Conservation (phyloP, 1,140 invertebrate species). For the Drosophila pallidifrons region DNA sequence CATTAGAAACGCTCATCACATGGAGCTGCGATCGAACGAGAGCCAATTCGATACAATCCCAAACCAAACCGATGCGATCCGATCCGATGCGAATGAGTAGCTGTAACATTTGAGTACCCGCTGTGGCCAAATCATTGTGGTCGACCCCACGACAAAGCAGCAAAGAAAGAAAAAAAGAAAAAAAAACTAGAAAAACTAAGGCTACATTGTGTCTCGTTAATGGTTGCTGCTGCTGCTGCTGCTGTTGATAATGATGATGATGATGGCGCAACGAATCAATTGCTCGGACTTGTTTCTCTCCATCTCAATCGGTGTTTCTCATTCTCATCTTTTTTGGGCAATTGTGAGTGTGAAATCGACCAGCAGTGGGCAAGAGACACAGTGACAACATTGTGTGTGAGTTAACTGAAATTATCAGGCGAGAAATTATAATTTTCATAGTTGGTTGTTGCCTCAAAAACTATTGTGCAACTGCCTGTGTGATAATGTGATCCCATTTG, state of each 20-base stretch:
- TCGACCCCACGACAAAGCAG: conserved; percentile 58
- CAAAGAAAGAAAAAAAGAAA: background rate
- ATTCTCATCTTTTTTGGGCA: background rate
- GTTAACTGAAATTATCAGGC: conserved; percentile 61
- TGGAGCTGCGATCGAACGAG: conserved; percentile 39
- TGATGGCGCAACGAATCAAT: conserved; percentile 78
- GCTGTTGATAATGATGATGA: conserved; percentile 46
- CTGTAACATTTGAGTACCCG: conserved; percentile 48
- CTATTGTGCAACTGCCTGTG: conserved; percentile 50
- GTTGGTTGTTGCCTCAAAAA: conserved; percentile 6
- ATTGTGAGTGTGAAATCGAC: conserved; percentile 39
- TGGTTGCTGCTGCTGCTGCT: conserved; percentile 4
- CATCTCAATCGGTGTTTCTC: background rate
- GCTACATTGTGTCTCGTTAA: conserved; percentile 7
- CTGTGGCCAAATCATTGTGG: conserved; percentile 80
- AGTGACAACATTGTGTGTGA: background rate
- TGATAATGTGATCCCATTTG: conserved; percentile 74
- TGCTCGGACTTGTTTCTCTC: conserved; percentile 25
- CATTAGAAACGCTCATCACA: conserved; percentile 63
- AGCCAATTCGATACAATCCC: conserved; percentile 7
- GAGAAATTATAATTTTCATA: conserved; percentile 77
- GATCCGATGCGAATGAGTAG: conserved; percentile 8
- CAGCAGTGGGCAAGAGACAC: background rate
- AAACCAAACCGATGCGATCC: background rate
- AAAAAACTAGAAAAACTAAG: background rate